Base-by-base conservation (phyloP, 2,888 invertebrate genomes). In the Dasysyrphus albostriatus region DNA sequence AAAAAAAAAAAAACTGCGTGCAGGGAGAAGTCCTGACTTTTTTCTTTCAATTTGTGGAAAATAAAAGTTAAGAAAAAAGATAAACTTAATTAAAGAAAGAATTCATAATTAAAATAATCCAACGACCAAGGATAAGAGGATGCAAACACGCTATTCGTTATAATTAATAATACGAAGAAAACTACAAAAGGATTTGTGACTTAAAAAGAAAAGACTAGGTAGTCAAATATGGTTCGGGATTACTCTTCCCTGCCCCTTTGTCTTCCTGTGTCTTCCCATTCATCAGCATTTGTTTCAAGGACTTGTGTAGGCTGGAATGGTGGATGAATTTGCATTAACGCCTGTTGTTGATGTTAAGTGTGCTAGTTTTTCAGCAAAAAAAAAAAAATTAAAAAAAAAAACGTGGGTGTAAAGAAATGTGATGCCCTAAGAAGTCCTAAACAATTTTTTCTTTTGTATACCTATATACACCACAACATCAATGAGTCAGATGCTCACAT, bases 261-360 rank as follows among this genome's bases (percentile, higher is more conserved):
- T 59, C 16, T 16, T 16, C 34, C 42, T 42, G 34, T 42, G n/a
- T n/a, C 39, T 61, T 39, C 24, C 39, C 12, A n/a, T 61, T 42
- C 14, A 39, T 39, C 3, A n/a, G 85, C 76, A 73, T 81, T 85
- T 73, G 73, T 77, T 63, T 69, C 76, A 85, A 77, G 85, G 77
- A 77, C 59, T 34, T 5, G 8, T 44, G 59, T 29, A n/a, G n/a
- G 39, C 24, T 61, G 49, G 24, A 42, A 61, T 42, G 14, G 8
- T 61, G 14, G 24, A 61, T 42, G n/a, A 42, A 61, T 61, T 42
- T 42, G 24, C 14, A 14, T 61, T 42, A 19, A 61, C 19, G 47
- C 10, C 44, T 5, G 42, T 63, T 44, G 32, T 44, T 42, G 44
- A 44, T 63, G 29, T 42, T 42, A 39, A 14, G 24, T 61, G 59